Evolutionary conservation across 2,888 invertebrate genomes (phyloP), one percentile per base, ranked within the genome.

Genomic region (Brachypalpus laphriformis): DNA sequence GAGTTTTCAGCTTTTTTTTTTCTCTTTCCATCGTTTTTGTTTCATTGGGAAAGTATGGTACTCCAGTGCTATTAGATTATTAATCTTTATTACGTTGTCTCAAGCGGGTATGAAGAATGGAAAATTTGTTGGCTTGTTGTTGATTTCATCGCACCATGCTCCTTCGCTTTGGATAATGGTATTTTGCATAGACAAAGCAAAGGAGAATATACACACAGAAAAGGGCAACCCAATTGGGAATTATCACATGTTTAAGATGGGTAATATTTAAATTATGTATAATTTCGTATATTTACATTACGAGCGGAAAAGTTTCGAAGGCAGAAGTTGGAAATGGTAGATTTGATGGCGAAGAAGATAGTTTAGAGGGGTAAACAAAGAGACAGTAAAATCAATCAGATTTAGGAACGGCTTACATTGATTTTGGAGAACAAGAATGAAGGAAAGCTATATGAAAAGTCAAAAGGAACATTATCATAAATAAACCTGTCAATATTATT

Each of bases 61-160:
- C 57, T 70, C 37, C 71, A 18, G 28, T 40, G 47, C 47, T 71
- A 59, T 71, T 59, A 59, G 59, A 71, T 49, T 71, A 71, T 71
- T 49, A 59, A 71, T 49, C 25, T 40, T 49, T 71, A 40, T 49
- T 59, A 25, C 4, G 68, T 68, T 49, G 49, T 71, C 71, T 59
- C 28, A 59, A 71, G 71, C 59, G 71, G 22, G 7, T 56, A 68
- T 25, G 47, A 40, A 49, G 22, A 42, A 59, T 25, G 37, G 28
- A 57, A 57, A 45, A 14, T 2, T 25, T 6, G n/a, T 28, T 14
- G 34, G 49, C 47, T 31, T 65, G 47, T 49, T 28, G 25, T 18
- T 65, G 65, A 37, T 65, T 37, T 45, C 25, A 28, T 54, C 14
- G 14, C 31, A 47, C 20, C 63, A 37, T 22, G 49, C 9, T 49